These are phyloP conservation scores for Goniozus legneri DNA, from an alignment of 1,140 invertebrate genomes.

Conservation along the genomic window DNA sequence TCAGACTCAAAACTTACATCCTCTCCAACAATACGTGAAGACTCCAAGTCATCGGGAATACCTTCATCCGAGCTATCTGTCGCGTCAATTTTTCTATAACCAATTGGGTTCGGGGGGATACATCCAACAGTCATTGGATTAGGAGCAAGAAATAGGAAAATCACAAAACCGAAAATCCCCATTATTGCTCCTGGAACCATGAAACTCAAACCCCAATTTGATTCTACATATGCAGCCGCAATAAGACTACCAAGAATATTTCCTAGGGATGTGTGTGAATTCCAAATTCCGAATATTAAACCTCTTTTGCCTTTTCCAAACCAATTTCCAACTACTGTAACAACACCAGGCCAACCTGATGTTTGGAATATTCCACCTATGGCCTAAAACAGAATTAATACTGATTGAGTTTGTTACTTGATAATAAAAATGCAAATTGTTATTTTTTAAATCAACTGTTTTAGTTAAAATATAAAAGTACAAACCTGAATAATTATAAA, in stretches of 20 bases:
- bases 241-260: constrained; percentile 87
- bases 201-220: constrained; percentile 89
- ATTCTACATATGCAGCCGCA: constrained; percentile 79
- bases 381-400: too few relatives aligned
- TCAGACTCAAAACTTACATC: constrained; percentile 46
- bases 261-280: constrained; percentile 93
- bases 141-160: constrained; percentile 84
- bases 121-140: constrained; percentile 73
- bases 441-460: not conserved
- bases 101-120: constrained; percentile 44
- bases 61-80: constrained; percentile 41
- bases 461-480: not conserved
- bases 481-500: constrained; percentile 84
- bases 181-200: constrained; percentile 89
- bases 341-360: constrained; percentile 90
- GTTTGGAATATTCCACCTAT: constrained; percentile 84
- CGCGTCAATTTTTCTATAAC: constrained; percentile 38
- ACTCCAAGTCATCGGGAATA: constrained; percentile 24
- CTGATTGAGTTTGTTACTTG: not conserved
- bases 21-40: constrained; percentile 25
- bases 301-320: constrained; percentile 89
- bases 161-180: constrained; percentile 68
- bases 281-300: constrained; percentile 94
- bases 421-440: not conserved
- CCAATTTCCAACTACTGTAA: constrained; percentile 92